Evolutionary conservation across 2,113 vertebrate species (phyloP).

Genomic region (Nothoprocta pentlandii): DNA sequence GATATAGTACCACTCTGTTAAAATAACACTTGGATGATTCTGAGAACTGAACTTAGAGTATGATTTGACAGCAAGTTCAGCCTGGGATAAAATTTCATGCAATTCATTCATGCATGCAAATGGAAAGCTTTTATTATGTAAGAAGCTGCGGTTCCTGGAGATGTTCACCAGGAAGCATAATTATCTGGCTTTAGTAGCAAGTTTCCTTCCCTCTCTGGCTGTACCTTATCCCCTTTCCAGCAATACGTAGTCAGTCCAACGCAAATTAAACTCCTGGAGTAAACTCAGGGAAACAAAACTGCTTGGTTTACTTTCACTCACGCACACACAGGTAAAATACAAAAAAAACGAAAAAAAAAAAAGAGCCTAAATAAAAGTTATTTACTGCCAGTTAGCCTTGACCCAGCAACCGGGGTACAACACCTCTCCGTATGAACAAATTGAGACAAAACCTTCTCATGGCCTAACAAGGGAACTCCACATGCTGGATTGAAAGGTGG

Average conservation of each 20-base stretch:
- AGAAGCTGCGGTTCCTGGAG: constrained; percentile 35
- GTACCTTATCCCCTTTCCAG: constrained; percentile 20
- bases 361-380: neutral
- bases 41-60: neutral
- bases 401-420: neutral
- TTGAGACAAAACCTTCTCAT: neutral
- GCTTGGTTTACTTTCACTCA: neutral
- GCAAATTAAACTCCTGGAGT: constrained; percentile 35
- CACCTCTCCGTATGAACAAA: neutral
- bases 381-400: neutral
- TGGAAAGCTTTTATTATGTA: constrained; percentile 41
- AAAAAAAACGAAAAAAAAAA: too few species aligned
- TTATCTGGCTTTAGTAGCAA: constrained; percentile 9
- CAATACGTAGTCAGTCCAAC: constrained; percentile 22
- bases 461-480: neutral
- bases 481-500: neutral
- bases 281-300: constrained; percentile 7
- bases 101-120: constrained; percentile 39
- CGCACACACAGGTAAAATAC: too few species aligned
- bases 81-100: constrained; percentile 45
- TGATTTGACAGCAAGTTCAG: constrained; percentile 45
- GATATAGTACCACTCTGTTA: neutral
- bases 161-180: constrained; percentile 2
- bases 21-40: constrained; percentile 7
- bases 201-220: neutral